Conservation (phyloP, 1,140 invertebrate genomes). For the Megalonaias nervosa region DNA sequence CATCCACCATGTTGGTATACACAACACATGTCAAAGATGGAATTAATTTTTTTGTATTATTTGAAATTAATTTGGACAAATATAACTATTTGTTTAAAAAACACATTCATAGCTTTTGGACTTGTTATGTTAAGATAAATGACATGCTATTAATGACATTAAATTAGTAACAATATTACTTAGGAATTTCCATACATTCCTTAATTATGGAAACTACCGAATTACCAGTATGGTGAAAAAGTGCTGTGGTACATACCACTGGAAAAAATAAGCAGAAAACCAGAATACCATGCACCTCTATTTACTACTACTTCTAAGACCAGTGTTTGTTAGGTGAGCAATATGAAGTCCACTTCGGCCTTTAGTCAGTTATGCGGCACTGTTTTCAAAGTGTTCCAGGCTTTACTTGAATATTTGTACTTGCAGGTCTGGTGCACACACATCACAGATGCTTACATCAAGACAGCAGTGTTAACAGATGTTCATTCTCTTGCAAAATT, state of each 20-base stretch:
- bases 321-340: not conserved
- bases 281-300: not conserved
- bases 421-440: conserved; percentile 63
- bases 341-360: not conserved
- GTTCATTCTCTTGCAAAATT: conserved; percentile 55
- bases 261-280: not conserved
- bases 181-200: no score
- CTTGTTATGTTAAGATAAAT: no score
- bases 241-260: not conserved
- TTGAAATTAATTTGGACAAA: no score
- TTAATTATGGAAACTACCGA: no score
- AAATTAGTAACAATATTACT: no score
- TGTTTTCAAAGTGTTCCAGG: not conserved
- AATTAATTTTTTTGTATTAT: no score
- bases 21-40: no score
- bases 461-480: conserved; percentile 53
- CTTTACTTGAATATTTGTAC: conserved; percentile 6
- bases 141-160: no score
- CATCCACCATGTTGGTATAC: no score
- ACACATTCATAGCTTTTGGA: no score
- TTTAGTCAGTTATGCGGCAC: not conserved
- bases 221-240: not conserved
- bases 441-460: conserved; percentile 44
- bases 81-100: no score
- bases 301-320: not conserved